Conservation (phyloP, 2,113 vertebrate species). For the Tragelaphus buxtoni region DNA sequence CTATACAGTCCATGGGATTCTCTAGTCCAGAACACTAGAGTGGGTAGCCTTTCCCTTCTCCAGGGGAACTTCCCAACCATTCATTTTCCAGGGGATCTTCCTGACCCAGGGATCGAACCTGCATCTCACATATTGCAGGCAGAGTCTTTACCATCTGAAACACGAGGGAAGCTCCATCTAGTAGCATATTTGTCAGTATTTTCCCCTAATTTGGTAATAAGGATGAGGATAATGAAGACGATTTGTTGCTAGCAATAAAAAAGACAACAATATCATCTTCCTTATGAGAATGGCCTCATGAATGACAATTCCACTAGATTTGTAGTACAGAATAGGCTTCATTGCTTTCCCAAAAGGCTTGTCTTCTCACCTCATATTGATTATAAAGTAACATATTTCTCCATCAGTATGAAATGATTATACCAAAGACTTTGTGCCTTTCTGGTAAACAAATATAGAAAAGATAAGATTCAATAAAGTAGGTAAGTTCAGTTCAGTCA, state of each 20-base stretch:
- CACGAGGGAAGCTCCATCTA: not conserved
- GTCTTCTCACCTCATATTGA: not conserved
- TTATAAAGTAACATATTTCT: not conserved
- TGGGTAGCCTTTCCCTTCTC: not conserved
- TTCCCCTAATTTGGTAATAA: not conserved
- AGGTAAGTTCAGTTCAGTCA: not conserved
- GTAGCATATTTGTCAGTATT: not conserved
- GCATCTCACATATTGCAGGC: not conserved
- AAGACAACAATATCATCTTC: not conserved
- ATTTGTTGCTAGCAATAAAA: not conserved
- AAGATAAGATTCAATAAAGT: not conserved
- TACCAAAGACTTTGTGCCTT: not conserved
- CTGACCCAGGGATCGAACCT: not conserved
- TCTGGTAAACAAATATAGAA: not conserved
- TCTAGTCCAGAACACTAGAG: not conserved
- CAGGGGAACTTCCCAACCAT: not conserved
- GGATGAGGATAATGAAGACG: not conserved
- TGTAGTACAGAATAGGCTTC: not conserved
- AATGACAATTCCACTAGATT: not conserved
- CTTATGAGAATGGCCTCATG: not conserved
- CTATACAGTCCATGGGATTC: not conserved
- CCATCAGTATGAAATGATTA: not conserved
- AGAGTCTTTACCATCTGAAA: not conserved
- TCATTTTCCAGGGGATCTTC: not conserved
- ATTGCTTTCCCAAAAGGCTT: not conserved